Conservation (phyloP, 2,113 vertebrate species). For the Taxidea taxus region DNA sequence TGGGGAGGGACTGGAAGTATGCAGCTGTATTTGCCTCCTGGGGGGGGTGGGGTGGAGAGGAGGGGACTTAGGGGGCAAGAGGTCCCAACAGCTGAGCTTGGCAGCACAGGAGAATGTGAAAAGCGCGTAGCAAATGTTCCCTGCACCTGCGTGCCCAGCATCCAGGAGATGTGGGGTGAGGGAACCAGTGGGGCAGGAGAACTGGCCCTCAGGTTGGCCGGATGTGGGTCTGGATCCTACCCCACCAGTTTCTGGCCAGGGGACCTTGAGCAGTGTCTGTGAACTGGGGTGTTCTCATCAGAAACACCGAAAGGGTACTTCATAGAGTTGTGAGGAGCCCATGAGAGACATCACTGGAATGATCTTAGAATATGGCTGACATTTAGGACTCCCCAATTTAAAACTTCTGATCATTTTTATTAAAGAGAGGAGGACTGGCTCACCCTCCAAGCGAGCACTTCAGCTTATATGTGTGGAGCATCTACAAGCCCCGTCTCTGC, state of each 20-base stretch:
- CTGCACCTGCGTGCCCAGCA: rapidly evolving
- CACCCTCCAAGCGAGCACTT: neutral
- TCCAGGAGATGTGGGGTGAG: neutral
- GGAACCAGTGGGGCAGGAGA: neutral
- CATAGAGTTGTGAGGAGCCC: neutral
- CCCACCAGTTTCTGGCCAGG: neutral
- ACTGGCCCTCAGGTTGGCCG: neutral
- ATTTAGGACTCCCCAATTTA: neutral
- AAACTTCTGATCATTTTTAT: neutral
- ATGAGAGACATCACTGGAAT: neutral
- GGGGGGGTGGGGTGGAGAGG: neutral
- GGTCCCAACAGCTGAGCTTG: neutral
- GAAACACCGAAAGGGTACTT: neutral
- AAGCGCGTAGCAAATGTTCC: neutral
- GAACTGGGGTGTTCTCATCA: neutral
- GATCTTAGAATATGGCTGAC: neutral
- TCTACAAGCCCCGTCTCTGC: neutral
- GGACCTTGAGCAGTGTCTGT: neutral
- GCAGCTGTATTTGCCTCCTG: neutral
- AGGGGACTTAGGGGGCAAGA: neutral
- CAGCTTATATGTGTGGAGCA: neutral
- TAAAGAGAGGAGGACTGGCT: neutral
- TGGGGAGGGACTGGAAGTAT: neutral
- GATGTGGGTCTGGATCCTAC: neutral
- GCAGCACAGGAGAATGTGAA: neutral